Evolutionary conservation across 2,113 vertebrate genomes (phyloP), one percentile per base, ranked within the genome.

Genomic region (Burhinus oedicnemus): DNA sequence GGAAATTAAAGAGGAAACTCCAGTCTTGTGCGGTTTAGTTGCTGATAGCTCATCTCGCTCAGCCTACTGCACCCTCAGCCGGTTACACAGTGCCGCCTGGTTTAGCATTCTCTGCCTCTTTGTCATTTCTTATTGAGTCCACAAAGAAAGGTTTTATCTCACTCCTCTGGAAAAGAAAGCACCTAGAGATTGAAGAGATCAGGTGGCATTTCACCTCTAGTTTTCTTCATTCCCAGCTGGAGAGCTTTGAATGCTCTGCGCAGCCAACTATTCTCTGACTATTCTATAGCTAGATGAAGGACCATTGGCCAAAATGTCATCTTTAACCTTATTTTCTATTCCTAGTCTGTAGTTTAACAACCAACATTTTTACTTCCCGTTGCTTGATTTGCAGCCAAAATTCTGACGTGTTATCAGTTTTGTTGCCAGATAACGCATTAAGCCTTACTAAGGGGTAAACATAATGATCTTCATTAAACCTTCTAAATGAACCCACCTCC

Each of bases 401-500:
- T 96, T 98, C 98, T 98, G 98, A 98, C 83, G 61, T 94, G 95
- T 97, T 97, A 97, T 98, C 97, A 86, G 85, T 97, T 98, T 97
- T 97, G 97, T 96, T 98, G 98, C 98, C 98, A 98, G 98, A 98
- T 97, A 98, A 95, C 23, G 44, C 98, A 98, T 98, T 98, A 98
- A 98, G 93, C 93, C 97, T 97, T 98, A 97, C 98, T 97, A 93
- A 98, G 98, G 98, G 97, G 98, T 98, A 98, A 98, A 98, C 96
- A 97, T 98, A 98, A 98, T 97, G 97, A 98, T 98, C 98, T 98
- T 98, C 98, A 98, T 98, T 98, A 98, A 98, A 96, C 91, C 97
- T 96, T 97, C 97, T 95, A 96, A 98, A 98, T 93, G 96, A 98
- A 98, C 96, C 97, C 97, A 98, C 98, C 98, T 98, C 98, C 98